A percentile compares a stretch with the other conserved stretches of the same genome.
Evolutionary conservation across 2,113 vertebrate species (phyloP).

Genomic region (Genyomyrus donnyi): DNA sequence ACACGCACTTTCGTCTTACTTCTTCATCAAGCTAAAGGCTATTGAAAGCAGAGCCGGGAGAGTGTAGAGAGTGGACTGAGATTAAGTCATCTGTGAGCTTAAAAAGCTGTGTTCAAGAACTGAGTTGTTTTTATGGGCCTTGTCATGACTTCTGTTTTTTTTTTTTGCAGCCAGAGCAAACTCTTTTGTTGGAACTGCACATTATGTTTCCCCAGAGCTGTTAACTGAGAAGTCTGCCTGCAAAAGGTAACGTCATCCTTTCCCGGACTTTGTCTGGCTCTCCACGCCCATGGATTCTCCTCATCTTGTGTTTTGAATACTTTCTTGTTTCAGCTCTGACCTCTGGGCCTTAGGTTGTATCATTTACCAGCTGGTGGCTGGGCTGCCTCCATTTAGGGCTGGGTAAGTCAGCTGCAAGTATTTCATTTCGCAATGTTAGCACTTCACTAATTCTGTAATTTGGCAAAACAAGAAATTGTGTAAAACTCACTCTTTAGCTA

Average conservation of each 20-base stretch:
- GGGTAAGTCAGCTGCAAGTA: slow-evolving; percentile 59
- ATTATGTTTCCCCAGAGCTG: slow-evolving; percentile 71
- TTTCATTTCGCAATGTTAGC: not conserved
- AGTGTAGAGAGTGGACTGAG: not conserved
- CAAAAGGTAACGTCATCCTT: slow-evolving; percentile 30
- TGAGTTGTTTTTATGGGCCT: not conserved
- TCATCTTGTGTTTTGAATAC: not conserved
- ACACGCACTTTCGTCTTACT: not conserved
- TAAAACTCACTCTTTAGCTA: not conserved
- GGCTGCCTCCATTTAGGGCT: slow-evolving; percentile 75
- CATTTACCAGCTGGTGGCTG: slow-evolving; percentile 79
- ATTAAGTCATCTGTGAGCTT: not conserved
- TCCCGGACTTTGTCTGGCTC: not conserved
- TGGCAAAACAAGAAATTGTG: not conserved
- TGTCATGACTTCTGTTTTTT: not conserved
- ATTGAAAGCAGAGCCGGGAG: not conserved
- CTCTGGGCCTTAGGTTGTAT: slow-evolving; percentile 84
- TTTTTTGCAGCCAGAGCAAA: slow-evolving; percentile 80
- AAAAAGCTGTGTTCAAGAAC: not conserved
- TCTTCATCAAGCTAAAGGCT: not conserved
- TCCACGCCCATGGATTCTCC: not conserved
- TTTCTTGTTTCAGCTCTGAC: slow-evolving; percentile 53
- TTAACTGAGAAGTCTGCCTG: slow-evolving; percentile 91
- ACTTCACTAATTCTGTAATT: not conserved
- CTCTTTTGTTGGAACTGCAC: slow-evolving; percentile 74